Conservation (phyloP, 2,113 vertebrate genomes). For the Alligator sinensis region DNA sequence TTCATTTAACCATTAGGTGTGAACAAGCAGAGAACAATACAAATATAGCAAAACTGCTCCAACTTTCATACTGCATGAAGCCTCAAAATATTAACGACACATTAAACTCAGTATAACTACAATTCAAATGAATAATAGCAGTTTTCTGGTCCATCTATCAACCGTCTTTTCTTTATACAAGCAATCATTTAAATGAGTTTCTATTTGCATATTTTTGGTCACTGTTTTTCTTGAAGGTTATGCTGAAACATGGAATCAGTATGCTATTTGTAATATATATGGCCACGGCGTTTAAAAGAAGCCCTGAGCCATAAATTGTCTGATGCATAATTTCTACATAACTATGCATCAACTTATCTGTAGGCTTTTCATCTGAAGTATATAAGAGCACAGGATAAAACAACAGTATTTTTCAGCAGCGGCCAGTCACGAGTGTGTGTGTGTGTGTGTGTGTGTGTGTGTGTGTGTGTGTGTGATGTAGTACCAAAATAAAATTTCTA, state of each 20-base stretch:
- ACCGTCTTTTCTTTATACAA: not conserved
- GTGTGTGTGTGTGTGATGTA: accelerated
- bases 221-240: not conserved
- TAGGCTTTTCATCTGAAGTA: not conserved
- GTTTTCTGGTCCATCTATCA: not conserved
- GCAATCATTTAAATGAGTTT: not conserved
- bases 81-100: too few species aligned
- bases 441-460: too few species aligned
- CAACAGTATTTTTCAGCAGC: not conserved
- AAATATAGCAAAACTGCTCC: too few species aligned
- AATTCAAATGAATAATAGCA: not conserved
- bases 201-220: not conserved
- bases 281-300: not conserved
- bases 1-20: too few species aligned
- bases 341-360: not conserved
- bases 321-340: not conserved
- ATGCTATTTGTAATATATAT: not conserved
- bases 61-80: too few species aligned
- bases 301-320: not conserved
- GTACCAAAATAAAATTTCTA: accelerated
- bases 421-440: accelerated
- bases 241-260: not conserved
- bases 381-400: not conserved
- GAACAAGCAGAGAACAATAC: too few species aligned
- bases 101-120: not conserved